Evolutionary conservation across 2,888 invertebrate genomes (phyloP), one percentile per base, ranked within the genome.

Genomic region (Dorcus parallelipipedus): DNA sequence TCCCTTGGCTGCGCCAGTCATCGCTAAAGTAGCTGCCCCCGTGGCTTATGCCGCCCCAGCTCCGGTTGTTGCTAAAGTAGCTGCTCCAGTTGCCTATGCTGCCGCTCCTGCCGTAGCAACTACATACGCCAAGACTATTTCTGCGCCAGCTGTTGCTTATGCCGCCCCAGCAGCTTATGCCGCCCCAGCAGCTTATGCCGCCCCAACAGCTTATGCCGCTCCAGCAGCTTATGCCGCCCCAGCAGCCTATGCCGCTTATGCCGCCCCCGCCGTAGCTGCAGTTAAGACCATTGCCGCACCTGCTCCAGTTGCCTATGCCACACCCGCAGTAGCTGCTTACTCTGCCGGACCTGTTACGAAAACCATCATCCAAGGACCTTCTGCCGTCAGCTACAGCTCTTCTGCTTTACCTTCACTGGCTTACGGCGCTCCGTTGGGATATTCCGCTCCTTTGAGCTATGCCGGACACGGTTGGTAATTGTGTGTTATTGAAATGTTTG

Each of bases 1-100:
- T 65, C 79, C 81, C 38, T 69, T 80, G 14, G 73, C 74, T 10
- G 77, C 76, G 9, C 69, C 73, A 59, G 79, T 75, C 2, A 64
- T 76, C 59, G 68, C 71, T 63, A 71, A 74, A 23, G 71, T 76
- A 9, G 77, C 78, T 38, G 70, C 77, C 9, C 76, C 78, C 9
- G 65, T 70, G 7, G 67, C 68, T 9, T 67, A 69, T 64, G 63
- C 73, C 9, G 51, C 56, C 41, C 56, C 60, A 38, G 59, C 64
- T 38, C 60, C 62, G 45, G 56, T 58, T 38, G 40, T 54, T 8
- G 38, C 52, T 17, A 49, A 52, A 53, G 49, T 52, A 38, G 47
- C 50, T 43, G 47, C 39, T 17, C 55, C 49, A 57, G 55, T 56
- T 47, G 8, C 55, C 1, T 52, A 49, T 3, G 49, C 76, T 9